These are phyloP conservation scores for Leptestheria dahalacensis DNA, from an alignment of 1,140 invertebrate species.

Conservation along the genomic window DNA sequence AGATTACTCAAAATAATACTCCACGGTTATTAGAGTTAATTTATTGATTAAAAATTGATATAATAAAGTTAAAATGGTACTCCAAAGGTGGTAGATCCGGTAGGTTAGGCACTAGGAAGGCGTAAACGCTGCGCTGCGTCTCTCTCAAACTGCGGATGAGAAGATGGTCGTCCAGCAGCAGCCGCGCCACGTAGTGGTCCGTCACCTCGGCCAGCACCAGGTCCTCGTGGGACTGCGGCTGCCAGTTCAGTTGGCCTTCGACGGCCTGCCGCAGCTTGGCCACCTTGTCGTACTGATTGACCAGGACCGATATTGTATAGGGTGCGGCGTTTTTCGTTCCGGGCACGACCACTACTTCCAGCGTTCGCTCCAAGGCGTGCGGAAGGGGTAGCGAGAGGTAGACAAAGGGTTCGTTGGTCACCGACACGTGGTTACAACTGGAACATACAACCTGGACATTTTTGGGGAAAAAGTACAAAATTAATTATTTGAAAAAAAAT, in stretches of 20 bases:
- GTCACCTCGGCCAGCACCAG: slow-evolving; percentile 47
- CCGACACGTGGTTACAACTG: slow-evolving; percentile 47
- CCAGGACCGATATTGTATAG: slow-evolving; percentile 40
- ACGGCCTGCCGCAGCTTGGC: slow-evolving; percentile 40
- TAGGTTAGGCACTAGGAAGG: slow-evolving; percentile 24
- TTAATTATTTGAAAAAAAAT: background rate
- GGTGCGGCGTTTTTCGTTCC: slow-evolving; percentile 31
- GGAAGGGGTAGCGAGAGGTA: slow-evolving; percentile 53
- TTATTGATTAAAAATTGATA: too few relatives aligned
- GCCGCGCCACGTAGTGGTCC: slow-evolving; percentile 45
- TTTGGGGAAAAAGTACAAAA: slow-evolving; percentile 7
- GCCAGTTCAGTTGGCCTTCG: slow-evolving; percentile 26
- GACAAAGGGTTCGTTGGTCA: slow-evolving; percentile 59
- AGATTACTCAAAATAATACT: too few relatives aligned
- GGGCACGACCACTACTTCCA: slow-evolving; percentile 40
- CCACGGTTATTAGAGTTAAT: too few relatives aligned
- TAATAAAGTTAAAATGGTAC: too few relatives aligned
- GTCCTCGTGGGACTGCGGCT: slow-evolving; percentile 28
- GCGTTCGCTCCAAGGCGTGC: slow-evolving; percentile 45
- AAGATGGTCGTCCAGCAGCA: slow-evolving; percentile 45
- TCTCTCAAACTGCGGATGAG: slow-evolving; percentile 38
- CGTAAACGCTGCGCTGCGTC: slow-evolving; percentile 31
- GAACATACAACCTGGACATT: slow-evolving; percentile 43
- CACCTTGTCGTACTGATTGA: slow-evolving; percentile 44
- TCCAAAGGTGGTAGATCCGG: background rate